Percentiles rank a stretch among this genome's conserved stretches.
phyloP scores from a whole-genome alignment of 2,113 vertebrate species.

The Gnathonemus echidnorhynchus region DNA sequence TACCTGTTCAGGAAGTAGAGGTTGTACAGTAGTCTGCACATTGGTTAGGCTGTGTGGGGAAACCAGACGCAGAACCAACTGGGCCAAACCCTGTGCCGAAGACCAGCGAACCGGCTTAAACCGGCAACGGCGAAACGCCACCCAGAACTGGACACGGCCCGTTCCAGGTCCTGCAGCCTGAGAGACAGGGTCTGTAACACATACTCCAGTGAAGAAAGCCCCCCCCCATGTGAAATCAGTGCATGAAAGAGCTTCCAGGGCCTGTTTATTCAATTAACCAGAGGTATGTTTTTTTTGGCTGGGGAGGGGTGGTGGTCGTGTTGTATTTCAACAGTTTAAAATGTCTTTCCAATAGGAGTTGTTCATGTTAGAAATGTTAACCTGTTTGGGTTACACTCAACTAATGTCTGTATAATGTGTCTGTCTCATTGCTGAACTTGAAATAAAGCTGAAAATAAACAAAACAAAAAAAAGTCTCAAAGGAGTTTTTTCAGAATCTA shows the following conservation, averaged over 20 bases:
- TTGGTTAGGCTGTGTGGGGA: slow-evolving; percentile 89
- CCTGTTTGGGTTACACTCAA: not conserved
- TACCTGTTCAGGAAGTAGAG: slow-evolving; percentile 99
- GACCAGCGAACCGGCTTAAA: not conserved
- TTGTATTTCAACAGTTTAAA: not conserved
- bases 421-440: not conserved
- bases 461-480: not conserved
- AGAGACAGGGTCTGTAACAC: not conserved
- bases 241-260: not conserved
- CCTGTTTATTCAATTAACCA: slow-evolving; percentile 15
- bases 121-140: not conserved
- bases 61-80: not conserved
- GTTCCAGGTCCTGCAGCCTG: not conserved
- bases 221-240: not conserved
- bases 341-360: not conserved
- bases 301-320: not conserved
- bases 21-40: slow-evolving; percentile 99
- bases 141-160: not conserved
- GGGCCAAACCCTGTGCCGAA: not conserved
- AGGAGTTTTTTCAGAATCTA: not conserved
- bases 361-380: not conserved
- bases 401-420: not conserved
- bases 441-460: slow-evolving; percentile 1
- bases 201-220: not conserved
- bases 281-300: slow-evolving; percentile 1